A percentile compares a stretch with the other conserved stretches of the same genome.
phyloP scores from a whole-genome alignment of 2,113 vertebrate genomes.

The Cathartes aura region DNA sequence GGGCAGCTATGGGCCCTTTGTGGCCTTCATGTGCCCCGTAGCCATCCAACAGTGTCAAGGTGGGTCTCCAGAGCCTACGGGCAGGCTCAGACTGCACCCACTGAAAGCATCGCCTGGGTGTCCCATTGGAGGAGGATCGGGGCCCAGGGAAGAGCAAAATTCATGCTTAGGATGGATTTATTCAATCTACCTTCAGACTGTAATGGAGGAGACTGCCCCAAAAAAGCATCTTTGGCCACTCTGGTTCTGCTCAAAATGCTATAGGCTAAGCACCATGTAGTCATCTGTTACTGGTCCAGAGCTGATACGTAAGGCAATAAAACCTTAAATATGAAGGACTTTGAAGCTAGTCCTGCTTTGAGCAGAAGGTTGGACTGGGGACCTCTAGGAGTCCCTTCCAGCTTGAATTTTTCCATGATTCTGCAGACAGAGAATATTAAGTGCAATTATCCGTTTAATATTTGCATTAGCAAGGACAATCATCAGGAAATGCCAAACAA shows the following conservation, averaged over 20 bases:
- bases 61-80: background rate
- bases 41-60: background rate
- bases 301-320: background rate
- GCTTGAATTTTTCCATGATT: background rate
- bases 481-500: background rate
- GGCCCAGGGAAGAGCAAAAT: background rate
- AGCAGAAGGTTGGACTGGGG: background rate
- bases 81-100: background rate
- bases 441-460: background rate
- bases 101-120: rapidly evolving
- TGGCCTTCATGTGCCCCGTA: background rate
- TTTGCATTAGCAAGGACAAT: background rate
- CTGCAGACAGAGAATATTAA: background rate
- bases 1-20: background rate
- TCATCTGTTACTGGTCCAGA: background rate
- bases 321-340: background rate
- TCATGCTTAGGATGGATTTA: background rate
- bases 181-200: background rate
- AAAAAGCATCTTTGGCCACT: background rate
- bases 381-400: background rate
- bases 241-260: background rate
- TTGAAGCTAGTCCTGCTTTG: background rate
- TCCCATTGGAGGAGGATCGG: background rate
- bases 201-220: background rate
- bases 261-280: background rate